phyloP scores from a whole-genome alignment of 2,797 vertebrate genomes.

The Odontamblyopus rebecca region DNA sequence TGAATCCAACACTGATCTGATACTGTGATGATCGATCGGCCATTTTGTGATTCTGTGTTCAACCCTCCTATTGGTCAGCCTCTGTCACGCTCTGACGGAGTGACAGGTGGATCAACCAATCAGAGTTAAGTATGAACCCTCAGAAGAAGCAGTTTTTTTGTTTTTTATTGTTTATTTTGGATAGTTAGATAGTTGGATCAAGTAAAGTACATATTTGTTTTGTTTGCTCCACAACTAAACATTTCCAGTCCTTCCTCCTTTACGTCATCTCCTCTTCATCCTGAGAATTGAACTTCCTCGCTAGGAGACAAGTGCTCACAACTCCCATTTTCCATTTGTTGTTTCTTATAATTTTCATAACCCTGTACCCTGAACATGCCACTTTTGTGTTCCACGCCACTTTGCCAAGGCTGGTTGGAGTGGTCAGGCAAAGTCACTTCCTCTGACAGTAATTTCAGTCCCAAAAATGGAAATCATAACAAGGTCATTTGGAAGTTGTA shows the following conservation, averaged over 20 bases:
- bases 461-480: slow-evolving; percentile 6
- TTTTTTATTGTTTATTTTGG: too few relatives aligned
- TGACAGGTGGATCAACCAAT: too few relatives aligned
- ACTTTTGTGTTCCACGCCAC: background rate
- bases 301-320: background rate
- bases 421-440: background rate
- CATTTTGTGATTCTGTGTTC: too few relatives aligned
- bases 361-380: slow-evolving; percentile 21
- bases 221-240: background rate
- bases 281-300: background rate
- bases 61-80: too few relatives aligned
- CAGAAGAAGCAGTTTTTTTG: too few relatives aligned
- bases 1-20: too few relatives aligned
- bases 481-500: background rate
- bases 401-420: background rate
- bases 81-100: too few relatives aligned
- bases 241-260: background rate
- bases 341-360: slow-evolving; percentile 1
- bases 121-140: too few relatives aligned
- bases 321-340: background rate
- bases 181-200: background rate
- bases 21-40: too few relatives aligned
- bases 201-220: background rate
- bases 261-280: background rate
- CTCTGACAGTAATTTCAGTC: background rate